phyloP scores from a whole-genome alignment of 2,797 vertebrate genomes.

The Leucoraja ocellata region DNA sequence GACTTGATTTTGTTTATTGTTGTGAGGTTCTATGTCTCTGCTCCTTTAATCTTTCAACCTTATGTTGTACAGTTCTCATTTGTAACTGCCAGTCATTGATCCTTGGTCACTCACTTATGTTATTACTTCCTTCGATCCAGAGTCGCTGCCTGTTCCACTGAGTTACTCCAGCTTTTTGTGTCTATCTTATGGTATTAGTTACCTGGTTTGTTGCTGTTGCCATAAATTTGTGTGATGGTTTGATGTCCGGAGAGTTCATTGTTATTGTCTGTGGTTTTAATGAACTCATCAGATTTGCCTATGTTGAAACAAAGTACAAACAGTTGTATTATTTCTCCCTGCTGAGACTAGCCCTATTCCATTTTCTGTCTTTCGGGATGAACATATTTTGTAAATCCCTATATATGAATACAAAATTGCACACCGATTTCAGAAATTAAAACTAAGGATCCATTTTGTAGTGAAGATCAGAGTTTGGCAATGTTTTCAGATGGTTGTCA shows the following conservation, averaged over 20 bases:
- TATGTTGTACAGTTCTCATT: not conserved
- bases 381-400: not conserved
- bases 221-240: not conserved
- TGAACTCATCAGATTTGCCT: not conserved
- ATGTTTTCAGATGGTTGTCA: not conserved
- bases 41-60: not conserved
- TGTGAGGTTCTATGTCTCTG: not conserved
- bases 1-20: not conserved
- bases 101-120: not conserved
- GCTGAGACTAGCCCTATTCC: not conserved
- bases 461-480: not conserved
- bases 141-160: no score
- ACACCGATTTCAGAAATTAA: not conserved
- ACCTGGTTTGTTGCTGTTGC: conserved; percentile 33
- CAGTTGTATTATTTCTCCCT: not conserved
- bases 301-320: not conserved
- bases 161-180: no score
- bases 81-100: not conserved
- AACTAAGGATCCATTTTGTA: not conserved
- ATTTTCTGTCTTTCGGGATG: not conserved
- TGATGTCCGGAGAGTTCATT: no score
- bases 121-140: not conserved
- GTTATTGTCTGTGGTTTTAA: not conserved
- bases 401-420: not conserved
- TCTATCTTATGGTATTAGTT: not conserved